Percentiles rank a stretch among this genome's conserved stretches.
phyloP scores from a whole-genome alignment of 2,888 invertebrate genomes.

The Chaetogeoica ovagalla region DNA sequence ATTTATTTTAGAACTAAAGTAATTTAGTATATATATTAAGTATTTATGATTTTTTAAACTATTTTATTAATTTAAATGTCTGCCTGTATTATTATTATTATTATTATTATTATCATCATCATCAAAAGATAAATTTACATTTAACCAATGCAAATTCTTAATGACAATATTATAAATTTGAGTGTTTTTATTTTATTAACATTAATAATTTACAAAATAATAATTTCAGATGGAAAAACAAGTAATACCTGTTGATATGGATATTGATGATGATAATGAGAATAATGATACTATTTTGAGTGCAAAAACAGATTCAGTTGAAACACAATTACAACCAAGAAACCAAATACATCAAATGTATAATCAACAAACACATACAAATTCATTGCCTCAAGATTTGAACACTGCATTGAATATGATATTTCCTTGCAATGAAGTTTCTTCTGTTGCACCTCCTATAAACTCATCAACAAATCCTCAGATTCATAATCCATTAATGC shows the following conservation, averaged over 20 bases:
- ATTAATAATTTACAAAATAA: background rate
- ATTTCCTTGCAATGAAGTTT: slow-evolving; percentile 61
- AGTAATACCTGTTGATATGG: slow-evolving; percentile 57
- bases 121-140: too few species aligned
- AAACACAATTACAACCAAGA: slow-evolving; percentile 13
- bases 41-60: too few species aligned
- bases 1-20: too few species aligned
- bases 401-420: slow-evolving; percentile 71
- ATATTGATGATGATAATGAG: slow-evolving; percentile 57
- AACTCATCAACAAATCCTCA: slow-evolving; percentile 24
- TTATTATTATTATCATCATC: too few species aligned
- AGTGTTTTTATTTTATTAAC: background rate
- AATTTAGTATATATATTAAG: too few species aligned
- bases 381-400: slow-evolving; percentile 66
- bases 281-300: slow-evolving; percentile 41
- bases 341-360: slow-evolving; percentile 38
- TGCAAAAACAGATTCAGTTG: slow-evolving; percentile 31
- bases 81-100: too few species aligned
- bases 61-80: too few species aligned
- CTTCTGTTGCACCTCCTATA: slow-evolving; percentile 4
- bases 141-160: too few species aligned
- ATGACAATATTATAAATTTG: too few species aligned
- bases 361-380: slow-evolving; percentile 57
- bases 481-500: slow-evolving; percentile 32
- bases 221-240: slow-evolving; percentile 47